Percentiles rank a stretch among this genome's conserved stretches.
Evolutionary conservation across 2,888 invertebrate species (phyloP).

Genomic region (Cyrtodaria siliqua): DNA sequence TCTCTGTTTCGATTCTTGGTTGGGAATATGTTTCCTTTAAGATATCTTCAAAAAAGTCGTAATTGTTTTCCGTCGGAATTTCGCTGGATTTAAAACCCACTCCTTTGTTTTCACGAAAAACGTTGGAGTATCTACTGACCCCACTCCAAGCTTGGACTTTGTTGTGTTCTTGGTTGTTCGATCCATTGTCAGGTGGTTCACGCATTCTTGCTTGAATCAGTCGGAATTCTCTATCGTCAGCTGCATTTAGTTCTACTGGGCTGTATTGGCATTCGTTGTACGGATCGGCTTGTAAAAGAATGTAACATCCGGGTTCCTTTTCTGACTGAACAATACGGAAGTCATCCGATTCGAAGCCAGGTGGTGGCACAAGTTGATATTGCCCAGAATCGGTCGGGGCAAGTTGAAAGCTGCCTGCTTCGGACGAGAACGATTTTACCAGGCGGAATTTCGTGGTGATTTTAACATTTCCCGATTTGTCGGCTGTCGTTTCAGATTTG

Average conservation of each 20-base stretch:
- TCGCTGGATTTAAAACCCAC: not conserved
- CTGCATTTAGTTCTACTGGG: not conserved
- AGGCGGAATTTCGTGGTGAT: not conserved
- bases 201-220: conserved; percentile 13
- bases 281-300: conserved; percentile 31
- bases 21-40: not conserved
- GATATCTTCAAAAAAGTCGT: conserved; percentile 24
- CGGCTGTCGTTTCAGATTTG: not conserved
- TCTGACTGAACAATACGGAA: conserved; percentile 22
- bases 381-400: conserved; percentile 23
- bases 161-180: not conserved
- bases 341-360: conserved; percentile 23
- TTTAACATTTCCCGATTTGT: no score
- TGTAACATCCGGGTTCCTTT: not conserved
- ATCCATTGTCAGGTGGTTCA: not conserved
- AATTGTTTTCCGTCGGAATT: not conserved
- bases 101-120: no score
- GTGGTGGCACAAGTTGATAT: conserved; percentile 30
- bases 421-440: conserved; percentile 10
- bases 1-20: not conserved
- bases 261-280: conserved; percentile 4
- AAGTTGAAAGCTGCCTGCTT: conserved; percentile 23
- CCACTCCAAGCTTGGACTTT: no score
- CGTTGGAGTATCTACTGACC: no score
- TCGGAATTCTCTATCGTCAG: conserved; percentile 8